Evolutionary conservation across 2,888 invertebrate genomes (phyloP).

Genomic region (Eledone cirrhosa): DNA sequence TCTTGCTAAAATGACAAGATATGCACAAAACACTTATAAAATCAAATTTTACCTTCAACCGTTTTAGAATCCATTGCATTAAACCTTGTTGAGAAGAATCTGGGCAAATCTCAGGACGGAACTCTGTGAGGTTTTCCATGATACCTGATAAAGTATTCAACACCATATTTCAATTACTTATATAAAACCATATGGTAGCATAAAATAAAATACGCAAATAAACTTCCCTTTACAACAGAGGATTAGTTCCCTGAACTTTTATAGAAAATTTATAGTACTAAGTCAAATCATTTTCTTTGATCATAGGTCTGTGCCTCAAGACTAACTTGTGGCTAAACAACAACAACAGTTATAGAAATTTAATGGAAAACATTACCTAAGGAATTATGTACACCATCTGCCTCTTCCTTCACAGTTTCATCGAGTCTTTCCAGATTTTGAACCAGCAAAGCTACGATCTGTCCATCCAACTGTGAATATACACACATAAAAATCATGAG

Average conservation of each 20-base stretch:
- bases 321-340: no score
- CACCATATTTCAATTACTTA: slow-evolving; percentile 12
- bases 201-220: no score
- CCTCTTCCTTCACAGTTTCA: slow-evolving; percentile 91
- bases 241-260: no score
- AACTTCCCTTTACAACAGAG: no score
- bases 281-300: no score
- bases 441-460: slow-evolving; percentile 87
- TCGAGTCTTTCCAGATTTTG: slow-evolving; percentile 94
- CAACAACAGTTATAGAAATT: no score
- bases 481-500: background rate
- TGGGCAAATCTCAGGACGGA: slow-evolving; percentile 82
- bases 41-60: slow-evolving; percentile 74
- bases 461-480: slow-evolving; percentile 76
- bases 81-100: slow-evolving; percentile 92
- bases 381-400: slow-evolving; percentile 95
- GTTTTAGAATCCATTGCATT: slow-evolving; percentile 88
- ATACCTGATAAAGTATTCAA: slow-evolving; percentile 72
- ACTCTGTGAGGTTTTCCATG: slow-evolving; percentile 94
- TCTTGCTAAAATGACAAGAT: background rate
- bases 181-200: no score
- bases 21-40: background rate
- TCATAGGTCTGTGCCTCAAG: no score
- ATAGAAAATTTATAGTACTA: no score
- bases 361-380: slow-evolving; percentile 71